A percentile compares a stretch with the other conserved stretches of the same genome.
Evolutionary conservation across 2,113 vertebrate species (phyloP).

Genomic region (Azemiops feae): DNA sequence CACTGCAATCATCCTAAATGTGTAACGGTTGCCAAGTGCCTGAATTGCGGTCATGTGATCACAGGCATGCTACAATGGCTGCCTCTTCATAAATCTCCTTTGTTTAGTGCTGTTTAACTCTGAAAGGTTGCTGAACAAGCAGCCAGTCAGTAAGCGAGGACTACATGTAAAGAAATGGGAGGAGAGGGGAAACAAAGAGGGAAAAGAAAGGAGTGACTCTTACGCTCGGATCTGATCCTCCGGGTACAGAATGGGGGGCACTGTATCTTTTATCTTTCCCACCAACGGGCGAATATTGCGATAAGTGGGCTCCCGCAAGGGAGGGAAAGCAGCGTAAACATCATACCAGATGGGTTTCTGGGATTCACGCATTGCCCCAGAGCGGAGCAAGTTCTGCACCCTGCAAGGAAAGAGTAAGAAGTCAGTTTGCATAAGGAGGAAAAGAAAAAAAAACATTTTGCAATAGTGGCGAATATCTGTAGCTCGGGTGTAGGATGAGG

Average conservation of each 20-base stretch:
- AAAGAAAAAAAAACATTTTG: neutral
- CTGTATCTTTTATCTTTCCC: slow-evolving; percentile 49
- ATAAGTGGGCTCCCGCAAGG: slow-evolving; percentile 75
- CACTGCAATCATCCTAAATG: neutral
- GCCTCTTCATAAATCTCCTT: neutral
- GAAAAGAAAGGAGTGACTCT: slow-evolving; percentile 40
- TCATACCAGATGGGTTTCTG: slow-evolving; percentile 87
- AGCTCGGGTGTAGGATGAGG: too few species aligned
- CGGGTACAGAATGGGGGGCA: slow-evolving; percentile 79
- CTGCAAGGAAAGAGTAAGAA: slow-evolving; percentile 56
- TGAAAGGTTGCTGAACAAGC: neutral
- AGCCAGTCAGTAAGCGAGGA: neutral
- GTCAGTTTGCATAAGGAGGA: neutral
- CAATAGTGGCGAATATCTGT: too few species aligned
- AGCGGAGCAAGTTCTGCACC: slow-evolving; percentile 79
- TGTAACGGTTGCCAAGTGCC: neutral
- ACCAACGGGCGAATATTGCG: slow-evolving; percentile 49
- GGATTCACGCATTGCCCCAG: slow-evolving; percentile 72
- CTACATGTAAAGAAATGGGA: neutral
- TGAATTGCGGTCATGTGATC: neutral
- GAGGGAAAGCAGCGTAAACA: slow-evolving; percentile 84
- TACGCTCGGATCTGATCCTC: slow-evolving; percentile 91
- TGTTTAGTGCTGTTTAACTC: neutral
- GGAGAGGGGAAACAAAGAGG: neutral
- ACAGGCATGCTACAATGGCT: neutral